phyloP scores from a whole-genome alignment of 2,888 invertebrate species.

The Lamellibrachia columna region DNA sequence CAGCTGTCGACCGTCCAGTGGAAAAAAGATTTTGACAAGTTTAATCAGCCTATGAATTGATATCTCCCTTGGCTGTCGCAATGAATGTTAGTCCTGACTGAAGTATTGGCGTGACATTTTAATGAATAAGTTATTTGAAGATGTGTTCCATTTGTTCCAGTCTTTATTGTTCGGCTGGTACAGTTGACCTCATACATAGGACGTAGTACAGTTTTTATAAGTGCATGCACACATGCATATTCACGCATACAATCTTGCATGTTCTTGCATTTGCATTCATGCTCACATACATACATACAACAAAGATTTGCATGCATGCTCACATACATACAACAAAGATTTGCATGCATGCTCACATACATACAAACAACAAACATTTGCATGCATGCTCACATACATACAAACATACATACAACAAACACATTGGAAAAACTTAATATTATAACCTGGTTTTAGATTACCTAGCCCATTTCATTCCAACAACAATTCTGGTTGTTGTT shows the following conservation, averaged over 20 bases:
- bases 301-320: neutral
- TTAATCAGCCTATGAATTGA: constrained; percentile 11
- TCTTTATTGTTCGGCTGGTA: neutral
- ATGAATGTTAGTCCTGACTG: neutral
- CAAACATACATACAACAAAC: neutral
- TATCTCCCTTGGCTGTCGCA: neutral
- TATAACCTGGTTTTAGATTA: neutral
- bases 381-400: neutral
- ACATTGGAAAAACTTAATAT: neutral
- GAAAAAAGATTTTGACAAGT: neutral
- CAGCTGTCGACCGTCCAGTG: neutral
- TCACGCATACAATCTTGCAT: neutral
- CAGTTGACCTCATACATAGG: neutral
- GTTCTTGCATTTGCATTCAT: neutral
- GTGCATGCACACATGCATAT: neutral
- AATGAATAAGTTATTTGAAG: constrained; percentile 6
- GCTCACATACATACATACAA: neutral
- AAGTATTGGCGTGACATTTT: neutral
- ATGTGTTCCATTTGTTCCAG: neutral
- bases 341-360: neutral
- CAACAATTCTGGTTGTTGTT: neutral
- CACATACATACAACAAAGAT: neutral
- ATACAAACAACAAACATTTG: neutral
- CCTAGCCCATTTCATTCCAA: neutral
- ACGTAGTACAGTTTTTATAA: neutral